phyloP scores from a whole-genome alignment of 2,113 vertebrate genomes.

The Pseudopodoces humilis region DNA sequence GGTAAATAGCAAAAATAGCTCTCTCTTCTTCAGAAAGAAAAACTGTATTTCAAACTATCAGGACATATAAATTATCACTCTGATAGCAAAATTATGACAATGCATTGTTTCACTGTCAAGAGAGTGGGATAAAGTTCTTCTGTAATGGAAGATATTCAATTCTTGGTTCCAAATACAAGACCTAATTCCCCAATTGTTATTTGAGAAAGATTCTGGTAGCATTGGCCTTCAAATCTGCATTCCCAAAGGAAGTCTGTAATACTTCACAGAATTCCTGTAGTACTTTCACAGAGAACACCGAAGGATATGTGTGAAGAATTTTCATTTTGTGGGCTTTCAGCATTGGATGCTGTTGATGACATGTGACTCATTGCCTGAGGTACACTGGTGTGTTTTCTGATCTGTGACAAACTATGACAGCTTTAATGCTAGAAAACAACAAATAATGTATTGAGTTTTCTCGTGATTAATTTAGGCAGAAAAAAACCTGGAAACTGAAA shows the following conservation, averaged over 20 bases:
- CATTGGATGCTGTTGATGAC: background rate
- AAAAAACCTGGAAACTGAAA: fast-evolving
- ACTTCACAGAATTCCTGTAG: background rate
- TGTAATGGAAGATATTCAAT: background rate
- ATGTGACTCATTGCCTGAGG: background rate
- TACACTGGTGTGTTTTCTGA: background rate
- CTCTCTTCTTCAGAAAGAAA: background rate
- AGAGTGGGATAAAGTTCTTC: background rate
- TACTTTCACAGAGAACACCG: background rate
- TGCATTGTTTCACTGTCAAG: background rate
- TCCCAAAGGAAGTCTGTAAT: background rate
- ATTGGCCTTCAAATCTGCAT: background rate
- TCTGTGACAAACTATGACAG: background rate
- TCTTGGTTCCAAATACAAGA: background rate
- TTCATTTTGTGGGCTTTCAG: background rate
- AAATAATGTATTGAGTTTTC: background rate
- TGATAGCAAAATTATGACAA: background rate
- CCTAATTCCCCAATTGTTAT: background rate
- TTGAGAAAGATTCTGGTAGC: background rate
- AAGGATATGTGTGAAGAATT: background rate
- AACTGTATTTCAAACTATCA: background rate
- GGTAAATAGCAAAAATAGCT: conserved; percentile 1
- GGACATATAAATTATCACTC: background rate
- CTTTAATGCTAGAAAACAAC: background rate
- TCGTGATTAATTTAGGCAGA: background rate